Percentiles rank a stretch among this genome's conserved stretches.
Evolutionary conservation across 2,797 vertebrate species (phyloP).

Genomic region (Microcaecilia unicolor): DNA sequence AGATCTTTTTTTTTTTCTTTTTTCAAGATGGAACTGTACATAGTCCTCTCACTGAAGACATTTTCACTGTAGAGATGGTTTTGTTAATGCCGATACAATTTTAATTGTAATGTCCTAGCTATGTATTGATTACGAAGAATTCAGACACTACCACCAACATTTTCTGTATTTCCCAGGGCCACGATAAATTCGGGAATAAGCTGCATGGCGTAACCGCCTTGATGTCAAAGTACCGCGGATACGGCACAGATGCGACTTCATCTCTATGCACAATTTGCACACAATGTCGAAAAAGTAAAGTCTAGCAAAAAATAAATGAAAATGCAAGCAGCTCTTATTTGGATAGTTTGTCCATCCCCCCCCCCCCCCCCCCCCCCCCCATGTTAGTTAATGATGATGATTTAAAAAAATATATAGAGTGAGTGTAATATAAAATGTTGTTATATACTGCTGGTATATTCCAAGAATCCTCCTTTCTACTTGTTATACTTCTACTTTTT

Average conservation of each 20-base stretch:
- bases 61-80: conserved; percentile 1
- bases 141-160: conserved; percentile 10
- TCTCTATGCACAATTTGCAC: conserved; percentile 16
- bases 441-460: conserved; percentile 15
- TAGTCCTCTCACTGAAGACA: conserved; percentile 8
- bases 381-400: conserved; percentile 10
- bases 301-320: conserved; percentile 13
- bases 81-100: not conserved
- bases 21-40: not conserved
- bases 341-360: conserved; percentile 1
- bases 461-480: conserved; percentile 42
- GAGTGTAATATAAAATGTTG: not conserved
- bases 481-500: conserved; percentile 43
- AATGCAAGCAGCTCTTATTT: conserved; percentile 13
- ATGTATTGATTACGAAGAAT: conserved; percentile 18
- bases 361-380: not conserved
- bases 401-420: not conserved
- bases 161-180: conserved; percentile 23
- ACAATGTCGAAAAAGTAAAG: conserved; percentile 11
- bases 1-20: too few species aligned
- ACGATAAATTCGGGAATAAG: conserved; percentile 37
- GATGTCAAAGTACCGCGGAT: conserved; percentile 13
- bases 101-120: conserved; percentile 15
- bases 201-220: conserved; percentile 16
- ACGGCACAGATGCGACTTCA: conserved; percentile 1